Evolutionary conservation across 2,113 vertebrate species (phyloP).

Genomic region (Steatornis caripensis): DNA sequence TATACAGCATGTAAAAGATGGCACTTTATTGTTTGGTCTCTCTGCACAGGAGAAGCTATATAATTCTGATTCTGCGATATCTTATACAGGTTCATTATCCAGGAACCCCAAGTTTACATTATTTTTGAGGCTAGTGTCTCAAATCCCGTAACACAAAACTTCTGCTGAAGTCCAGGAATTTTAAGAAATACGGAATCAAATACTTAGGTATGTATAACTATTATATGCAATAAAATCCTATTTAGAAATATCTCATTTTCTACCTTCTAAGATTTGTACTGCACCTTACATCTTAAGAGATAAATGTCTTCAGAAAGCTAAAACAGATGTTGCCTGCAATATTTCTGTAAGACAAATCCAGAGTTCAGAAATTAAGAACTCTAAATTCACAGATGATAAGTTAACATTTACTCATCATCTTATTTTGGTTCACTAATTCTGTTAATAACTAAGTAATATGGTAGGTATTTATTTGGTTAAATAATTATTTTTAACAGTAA

Average conservation of each 20-base stretch:
- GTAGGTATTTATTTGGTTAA: neutral
- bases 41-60: neutral
- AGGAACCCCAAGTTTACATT: neutral
- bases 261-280: neutral
- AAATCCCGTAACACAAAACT: neutral
- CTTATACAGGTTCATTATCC: neutral
- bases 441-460: neutral
- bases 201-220: neutral
- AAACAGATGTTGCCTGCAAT: neutral
- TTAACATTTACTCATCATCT: neutral
- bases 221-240: neutral
- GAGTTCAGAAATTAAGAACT: neutral
- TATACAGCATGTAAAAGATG: neutral
- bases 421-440: neutral
- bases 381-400: neutral
- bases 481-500: neutral
- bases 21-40: neutral
- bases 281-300: neutral
- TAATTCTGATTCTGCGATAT: neutral
- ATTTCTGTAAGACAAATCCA: neutral
- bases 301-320: neutral
- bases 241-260: neutral
- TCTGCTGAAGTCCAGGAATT: neutral
- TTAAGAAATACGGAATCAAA: neutral
- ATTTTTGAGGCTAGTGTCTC: neutral